phyloP scores from a whole-genome alignment of 2,797 vertebrate species.

The Perodicticus potto region DNA sequence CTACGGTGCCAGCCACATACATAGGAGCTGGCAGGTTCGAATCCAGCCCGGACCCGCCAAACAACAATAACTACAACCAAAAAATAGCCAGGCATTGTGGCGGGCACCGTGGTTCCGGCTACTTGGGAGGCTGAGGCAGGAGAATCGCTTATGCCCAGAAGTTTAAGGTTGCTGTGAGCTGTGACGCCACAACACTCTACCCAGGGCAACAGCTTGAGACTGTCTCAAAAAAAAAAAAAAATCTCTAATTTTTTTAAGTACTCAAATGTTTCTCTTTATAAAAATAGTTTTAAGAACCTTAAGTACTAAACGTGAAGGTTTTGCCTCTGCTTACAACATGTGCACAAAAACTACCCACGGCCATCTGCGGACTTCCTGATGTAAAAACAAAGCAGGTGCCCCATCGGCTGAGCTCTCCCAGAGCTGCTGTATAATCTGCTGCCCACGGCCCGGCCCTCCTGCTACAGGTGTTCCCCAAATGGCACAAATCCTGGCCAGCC shows the following conservation, averaged over 20 bases:
- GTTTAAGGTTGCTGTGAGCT: too few species aligned
- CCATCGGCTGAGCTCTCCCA: neutral
- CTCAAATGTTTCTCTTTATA: constrained; percentile 63
- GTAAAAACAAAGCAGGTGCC: constrained; percentile 64
- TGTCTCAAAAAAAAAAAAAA: too few species aligned
- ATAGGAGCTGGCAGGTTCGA: too few species aligned
- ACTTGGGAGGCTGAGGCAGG: too few species aligned
- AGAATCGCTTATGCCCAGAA: too few species aligned
- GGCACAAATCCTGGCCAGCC: neutral
- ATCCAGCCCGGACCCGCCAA: too few species aligned
- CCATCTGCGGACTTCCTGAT: constrained; percentile 70
- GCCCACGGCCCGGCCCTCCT: constrained; percentile 19
- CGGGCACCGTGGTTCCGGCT: too few species aligned
- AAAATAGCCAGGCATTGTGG: too few species aligned
- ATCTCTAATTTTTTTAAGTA: constrained; percentile 60
- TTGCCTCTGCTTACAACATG: constrained; percentile 71
- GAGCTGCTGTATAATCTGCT: constrained; percentile 27
- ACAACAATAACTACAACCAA: too few species aligned
- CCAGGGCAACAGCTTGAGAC: too few species aligned
- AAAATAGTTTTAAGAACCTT: constrained; percentile 72
- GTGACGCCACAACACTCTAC: too few species aligned
- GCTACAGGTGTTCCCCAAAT: constrained; percentile 46
- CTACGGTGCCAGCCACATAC: too few species aligned
- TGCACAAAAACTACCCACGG: constrained; percentile 70
- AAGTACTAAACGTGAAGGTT: constrained; percentile 71